These are phyloP conservation scores for Pasiphila rectangulata DNA, from an alignment of 2,888 invertebrate genomes.

Conservation along the genomic window DNA sequence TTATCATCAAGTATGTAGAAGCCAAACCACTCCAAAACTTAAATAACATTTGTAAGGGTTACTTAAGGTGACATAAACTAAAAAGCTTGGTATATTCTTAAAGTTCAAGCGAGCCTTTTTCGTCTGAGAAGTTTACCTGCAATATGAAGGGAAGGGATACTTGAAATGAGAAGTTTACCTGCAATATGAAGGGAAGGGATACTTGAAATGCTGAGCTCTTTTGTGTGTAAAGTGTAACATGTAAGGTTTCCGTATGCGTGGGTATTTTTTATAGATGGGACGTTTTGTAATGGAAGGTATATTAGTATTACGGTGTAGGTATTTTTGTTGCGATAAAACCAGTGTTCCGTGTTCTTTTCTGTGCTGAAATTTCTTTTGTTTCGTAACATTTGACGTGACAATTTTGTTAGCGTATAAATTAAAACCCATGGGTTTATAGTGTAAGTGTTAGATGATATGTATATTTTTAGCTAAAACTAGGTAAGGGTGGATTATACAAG, in stretches of 20 bases:
- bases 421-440: too few species aligned
- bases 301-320: not conserved
- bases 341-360: not conserved
- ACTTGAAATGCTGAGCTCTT: constrained; percentile 31
- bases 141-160: constrained; percentile 25
- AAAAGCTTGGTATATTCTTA: constrained; percentile 5
- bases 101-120: constrained; percentile 19
- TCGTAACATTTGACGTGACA: too few species aligned
- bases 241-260: constrained; percentile 7
- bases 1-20: too few species aligned
- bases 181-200: constrained; percentile 25
- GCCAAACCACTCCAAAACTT: too few species aligned
- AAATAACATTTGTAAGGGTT: too few species aligned
- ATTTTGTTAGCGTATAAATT: too few species aligned
- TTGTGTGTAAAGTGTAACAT: constrained; percentile 33
- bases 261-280: constrained; percentile 2
- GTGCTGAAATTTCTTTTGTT: too few species aligned
- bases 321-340: too few species aligned
- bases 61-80: not conserved
- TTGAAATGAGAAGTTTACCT: constrained; percentile 28
- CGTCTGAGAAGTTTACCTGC: constrained; percentile 25
- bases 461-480: too few species aligned
- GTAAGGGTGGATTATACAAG: too few species aligned
- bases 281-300: not conserved
- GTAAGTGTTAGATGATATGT: too few species aligned